Evolutionary conservation across 2,888 invertebrate genomes (phyloP), one percentile per base, ranked within the genome.

Genomic region (Spisula solida): DNA sequence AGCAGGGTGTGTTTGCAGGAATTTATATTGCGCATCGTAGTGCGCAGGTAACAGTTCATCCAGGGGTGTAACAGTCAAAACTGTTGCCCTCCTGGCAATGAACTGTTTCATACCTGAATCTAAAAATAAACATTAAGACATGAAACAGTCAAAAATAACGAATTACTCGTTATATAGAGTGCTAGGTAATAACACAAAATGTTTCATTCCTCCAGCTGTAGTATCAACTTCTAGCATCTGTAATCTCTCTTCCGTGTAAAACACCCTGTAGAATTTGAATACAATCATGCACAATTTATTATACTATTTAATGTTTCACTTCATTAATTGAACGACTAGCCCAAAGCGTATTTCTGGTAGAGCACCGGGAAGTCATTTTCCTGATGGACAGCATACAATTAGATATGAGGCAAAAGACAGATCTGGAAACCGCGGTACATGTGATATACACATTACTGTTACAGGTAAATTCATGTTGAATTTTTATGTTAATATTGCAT

Each of bases 381-480:
- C 89, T 6, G 84, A 84, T 56, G 78, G 60, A 25, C 18, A n/a
- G 1, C 79, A 55, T 1, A 20, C 47, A 10, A 75, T 89, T 6
- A 70, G 4, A 16, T 89, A 86, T 31, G 29, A 55, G 18, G 89
- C 89, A 18, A 89, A 83, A 29, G 89, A 89, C 75, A 83, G 34
- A 25, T 47, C 48, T 56, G 89, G 89, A 12, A 83, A 89, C 41
- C 48, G 31, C 1, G 48, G 41, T 20, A 6, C 4, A 0, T 89
- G 89, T 70, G 56, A 51, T 0, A 86, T 86, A 79, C 31, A 0
- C 18, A 55, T 89, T 12, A 55, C 66, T 20, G 86, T 86, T 12
- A 86, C 25, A 80, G 89, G 89, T 89, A 48, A 8, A 47, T 29
- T 75, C n/a, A 60, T 60, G 4, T 2, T 60, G 20, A 20, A 4